Percentiles rank a stretch among this genome's conserved stretches.
Evolutionary conservation across 2,113 vertebrate species (phyloP).

Genomic region (Odocoileus hemionus): DNA sequence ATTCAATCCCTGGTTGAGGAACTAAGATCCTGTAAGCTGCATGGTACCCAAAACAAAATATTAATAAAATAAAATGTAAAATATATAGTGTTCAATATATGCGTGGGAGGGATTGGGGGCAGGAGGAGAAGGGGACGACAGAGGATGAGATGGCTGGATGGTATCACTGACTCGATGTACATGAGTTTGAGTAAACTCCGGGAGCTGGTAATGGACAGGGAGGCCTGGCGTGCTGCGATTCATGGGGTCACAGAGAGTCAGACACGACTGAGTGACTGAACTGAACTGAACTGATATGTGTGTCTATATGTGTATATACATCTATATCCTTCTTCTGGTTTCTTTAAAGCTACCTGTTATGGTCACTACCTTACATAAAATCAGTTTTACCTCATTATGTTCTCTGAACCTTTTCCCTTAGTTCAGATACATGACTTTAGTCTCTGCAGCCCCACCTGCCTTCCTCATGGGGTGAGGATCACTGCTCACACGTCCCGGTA

Average conservation of each 20-base stretch:
- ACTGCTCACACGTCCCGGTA: rapidly evolving
- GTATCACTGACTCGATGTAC: too few species aligned
- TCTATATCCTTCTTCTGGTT: background rate
- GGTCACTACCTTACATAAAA: background rate
- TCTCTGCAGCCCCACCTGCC: background rate
- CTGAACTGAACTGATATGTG: too few species aligned
- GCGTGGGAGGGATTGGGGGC: too few species aligned
- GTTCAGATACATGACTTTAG: background rate
- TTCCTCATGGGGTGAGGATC: background rate
- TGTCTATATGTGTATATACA: background rate
- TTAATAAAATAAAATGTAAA: background rate
- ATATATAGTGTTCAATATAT: background rate
- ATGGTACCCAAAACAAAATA: background rate
- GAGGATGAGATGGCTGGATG: too few species aligned
- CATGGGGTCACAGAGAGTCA: too few species aligned
- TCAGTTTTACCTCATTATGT: background rate
- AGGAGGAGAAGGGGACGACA: too few species aligned
- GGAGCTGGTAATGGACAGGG: too few species aligned
- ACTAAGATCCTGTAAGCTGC: too few species aligned
- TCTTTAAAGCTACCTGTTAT: background rate
- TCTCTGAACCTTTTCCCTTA: background rate
- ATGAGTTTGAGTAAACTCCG: too few species aligned
- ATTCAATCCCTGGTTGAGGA: background rate
- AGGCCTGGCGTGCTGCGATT: too few species aligned
- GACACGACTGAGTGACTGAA: too few species aligned